Percentiles rank a stretch among this genome's conserved stretches.
Conservation (phyloP, 2,888 invertebrate species). For the Oscheius sp. region DNA sequence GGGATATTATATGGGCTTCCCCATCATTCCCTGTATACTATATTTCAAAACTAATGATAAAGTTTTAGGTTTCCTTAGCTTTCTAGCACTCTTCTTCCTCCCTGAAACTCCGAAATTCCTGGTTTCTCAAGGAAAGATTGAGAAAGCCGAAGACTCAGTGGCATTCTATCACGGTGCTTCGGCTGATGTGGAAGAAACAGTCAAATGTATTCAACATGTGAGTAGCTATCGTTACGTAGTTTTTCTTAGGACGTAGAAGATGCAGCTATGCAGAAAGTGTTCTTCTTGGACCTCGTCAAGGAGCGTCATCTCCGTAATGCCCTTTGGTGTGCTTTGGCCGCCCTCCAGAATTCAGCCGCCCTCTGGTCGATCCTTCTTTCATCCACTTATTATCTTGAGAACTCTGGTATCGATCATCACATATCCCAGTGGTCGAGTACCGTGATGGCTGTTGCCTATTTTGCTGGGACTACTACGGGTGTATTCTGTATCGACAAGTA, state of each 20-base stretch:
- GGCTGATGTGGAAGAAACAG: slow-evolving; percentile 3
- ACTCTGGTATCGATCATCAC: slow-evolving; percentile 24
- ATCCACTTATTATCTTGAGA: slow-evolving; percentile 19
- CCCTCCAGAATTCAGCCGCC: slow-evolving; percentile 26
- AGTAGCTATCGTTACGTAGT: not conserved
- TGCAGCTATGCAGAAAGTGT: not conserved
- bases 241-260: slow-evolving; percentile 16
- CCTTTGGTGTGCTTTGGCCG: slow-evolving; percentile 20
- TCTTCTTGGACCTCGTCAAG: slow-evolving; percentile 12
- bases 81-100: slow-evolving; percentile 24
- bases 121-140: slow-evolving; percentile 13
- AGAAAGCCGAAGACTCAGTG: slow-evolving; percentile 22
- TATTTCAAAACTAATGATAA: not conserved
- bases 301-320: slow-evolving; percentile 26
- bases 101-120: slow-evolving; percentile 30
- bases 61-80: slow-evolving; percentile 24
- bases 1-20: slow-evolving; percentile 22
- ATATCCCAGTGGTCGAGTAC: slow-evolving; percentile 30
- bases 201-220: slow-evolving; percentile 27
- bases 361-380: slow-evolving; percentile 30
- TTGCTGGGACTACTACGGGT: slow-evolving; percentile 25
- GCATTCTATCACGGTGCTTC: slow-evolving; percentile 25
- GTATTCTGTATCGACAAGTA: slow-evolving; percentile 28
- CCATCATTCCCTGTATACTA: slow-evolving; percentile 27
- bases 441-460: slow-evolving; percentile 29